Evolutionary conservation across 2,888 invertebrate genomes (phyloP).

Genomic region (Drosophila lutescens): DNA sequence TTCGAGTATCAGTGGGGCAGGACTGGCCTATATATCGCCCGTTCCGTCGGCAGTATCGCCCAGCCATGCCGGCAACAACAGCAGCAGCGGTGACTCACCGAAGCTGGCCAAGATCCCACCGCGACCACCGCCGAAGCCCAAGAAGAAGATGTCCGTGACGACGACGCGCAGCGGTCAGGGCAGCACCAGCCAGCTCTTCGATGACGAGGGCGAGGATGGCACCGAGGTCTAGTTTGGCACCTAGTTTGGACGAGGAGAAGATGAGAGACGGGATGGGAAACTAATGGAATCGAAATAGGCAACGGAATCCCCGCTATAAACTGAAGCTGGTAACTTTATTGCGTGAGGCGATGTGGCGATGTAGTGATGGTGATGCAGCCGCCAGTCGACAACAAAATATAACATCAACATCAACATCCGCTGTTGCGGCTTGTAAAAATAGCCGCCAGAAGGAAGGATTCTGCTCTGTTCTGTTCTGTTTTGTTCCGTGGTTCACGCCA

Average conservation of each 20-base stretch:
- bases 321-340: too few relatives aligned
- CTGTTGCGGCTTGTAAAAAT: background rate
- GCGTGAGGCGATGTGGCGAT: background rate
- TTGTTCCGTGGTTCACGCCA: slow-evolving; percentile 20
- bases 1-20: slow-evolving; percentile 49
- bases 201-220: slow-evolving; percentile 95
- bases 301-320: background rate
- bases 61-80: slow-evolving; percentile 22
- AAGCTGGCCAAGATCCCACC: slow-evolving; percentile 90
- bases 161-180: slow-evolving; percentile 85
- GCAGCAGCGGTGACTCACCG: slow-evolving; percentile 51
- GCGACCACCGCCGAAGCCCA: slow-evolving; percentile 92
- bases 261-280: too few relatives aligned
- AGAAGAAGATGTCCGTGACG: slow-evolving; percentile 91
- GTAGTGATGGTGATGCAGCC: background rate
- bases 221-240: slow-evolving; percentile 89
- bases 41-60: slow-evolving; percentile 35
- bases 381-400: background rate
- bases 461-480: background rate
- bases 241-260: too few relatives aligned
- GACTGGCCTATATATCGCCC: slow-evolving; percentile 8
- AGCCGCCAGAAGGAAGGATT: background rate
- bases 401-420: slow-evolving; percentile 11
- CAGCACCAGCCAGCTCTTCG: slow-evolving; percentile 90
- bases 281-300: too few relatives aligned